phyloP scores from a whole-genome alignment of 2,888 invertebrate species.

The Tigriopus californicus region DNA sequence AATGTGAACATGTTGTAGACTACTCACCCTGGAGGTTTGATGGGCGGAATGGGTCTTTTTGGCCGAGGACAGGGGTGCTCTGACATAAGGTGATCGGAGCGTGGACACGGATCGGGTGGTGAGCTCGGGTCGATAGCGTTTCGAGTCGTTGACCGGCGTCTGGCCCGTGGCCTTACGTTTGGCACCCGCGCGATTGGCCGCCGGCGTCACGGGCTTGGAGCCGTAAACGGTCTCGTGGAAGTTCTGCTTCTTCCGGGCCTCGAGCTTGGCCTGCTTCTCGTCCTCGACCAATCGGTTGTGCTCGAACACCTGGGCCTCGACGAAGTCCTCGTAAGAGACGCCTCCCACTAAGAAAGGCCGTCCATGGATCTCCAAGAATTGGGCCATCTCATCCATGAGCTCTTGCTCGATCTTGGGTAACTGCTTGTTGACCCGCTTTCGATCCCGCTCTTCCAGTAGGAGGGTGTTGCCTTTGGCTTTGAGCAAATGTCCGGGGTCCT shows the following conservation, averaged over 20 bases:
- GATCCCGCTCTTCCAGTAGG: conserved; percentile 11
- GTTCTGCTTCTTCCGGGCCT: not conserved
- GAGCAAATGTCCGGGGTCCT: not conserved
- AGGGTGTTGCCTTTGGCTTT: not conserved
- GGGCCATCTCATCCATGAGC: not conserved
- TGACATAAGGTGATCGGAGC: too few relatives aligned
- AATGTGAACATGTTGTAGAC: too few relatives aligned
- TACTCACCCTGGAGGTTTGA: too few relatives aligned
- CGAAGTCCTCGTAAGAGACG: not conserved
- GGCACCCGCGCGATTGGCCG: too few relatives aligned
- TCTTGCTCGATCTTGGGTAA: not conserved
- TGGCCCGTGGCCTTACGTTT: too few relatives aligned
- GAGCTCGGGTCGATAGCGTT: too few relatives aligned
- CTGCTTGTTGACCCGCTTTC: conserved; percentile 11
- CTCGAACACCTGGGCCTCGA: not conserved
- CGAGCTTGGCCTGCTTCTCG: not conserved
- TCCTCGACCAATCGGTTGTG: not conserved
- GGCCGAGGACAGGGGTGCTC: too few relatives aligned
- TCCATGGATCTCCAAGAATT: not conserved
- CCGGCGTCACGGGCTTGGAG: not conserved
- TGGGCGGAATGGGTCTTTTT: too few relatives aligned
- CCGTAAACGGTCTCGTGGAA: conserved; percentile 3
- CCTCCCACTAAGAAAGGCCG: not conserved
- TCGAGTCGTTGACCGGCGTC: too few relatives aligned
- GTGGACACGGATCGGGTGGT: too few relatives aligned